These are phyloP conservation scores for Argopecten irradians DNA, from an alignment of 1,140 invertebrate genomes.

Conservation along the genomic window DNA sequence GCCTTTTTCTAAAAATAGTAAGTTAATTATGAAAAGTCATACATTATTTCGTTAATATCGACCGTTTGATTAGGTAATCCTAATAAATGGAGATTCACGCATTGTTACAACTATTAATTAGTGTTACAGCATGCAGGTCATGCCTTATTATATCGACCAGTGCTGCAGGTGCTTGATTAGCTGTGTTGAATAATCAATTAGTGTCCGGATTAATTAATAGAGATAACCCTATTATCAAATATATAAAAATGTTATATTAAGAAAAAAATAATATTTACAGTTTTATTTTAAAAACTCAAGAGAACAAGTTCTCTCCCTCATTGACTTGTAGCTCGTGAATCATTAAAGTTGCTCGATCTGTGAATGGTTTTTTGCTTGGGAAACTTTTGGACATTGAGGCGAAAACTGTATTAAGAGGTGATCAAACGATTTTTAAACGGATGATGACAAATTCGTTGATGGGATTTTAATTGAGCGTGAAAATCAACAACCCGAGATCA, in stretches of 20 bases:
- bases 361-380: constrained; percentile 21
- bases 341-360: not conserved
- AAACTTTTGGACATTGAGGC: constrained; percentile 14
- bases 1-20: too few species aligned
- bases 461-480: constrained; percentile 5
- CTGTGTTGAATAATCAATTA: too few species aligned
- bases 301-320: too few species aligned
- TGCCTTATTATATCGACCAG: not conserved
- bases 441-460: constrained; percentile 18
- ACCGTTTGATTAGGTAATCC: too few species aligned
- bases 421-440: constrained; percentile 17
- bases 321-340: not conserved
- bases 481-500: constrained; percentile 1
- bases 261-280: too few species aligned
- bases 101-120: not conserved
- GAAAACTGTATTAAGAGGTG: constrained; percentile 15
- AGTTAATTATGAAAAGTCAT: too few species aligned
- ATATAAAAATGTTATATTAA: too few species aligned
- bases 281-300: too few species aligned
- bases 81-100: too few species aligned
- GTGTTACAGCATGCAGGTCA: not conserved
- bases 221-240: too few species aligned
- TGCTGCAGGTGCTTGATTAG: not conserved
- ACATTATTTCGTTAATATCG: too few species aligned
- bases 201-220: too few species aligned